Evolutionary conservation across 2,888 invertebrate species (phyloP), one percentile per base, ranked within the genome.

Genomic region (Megalurothrips usitatus): DNA sequence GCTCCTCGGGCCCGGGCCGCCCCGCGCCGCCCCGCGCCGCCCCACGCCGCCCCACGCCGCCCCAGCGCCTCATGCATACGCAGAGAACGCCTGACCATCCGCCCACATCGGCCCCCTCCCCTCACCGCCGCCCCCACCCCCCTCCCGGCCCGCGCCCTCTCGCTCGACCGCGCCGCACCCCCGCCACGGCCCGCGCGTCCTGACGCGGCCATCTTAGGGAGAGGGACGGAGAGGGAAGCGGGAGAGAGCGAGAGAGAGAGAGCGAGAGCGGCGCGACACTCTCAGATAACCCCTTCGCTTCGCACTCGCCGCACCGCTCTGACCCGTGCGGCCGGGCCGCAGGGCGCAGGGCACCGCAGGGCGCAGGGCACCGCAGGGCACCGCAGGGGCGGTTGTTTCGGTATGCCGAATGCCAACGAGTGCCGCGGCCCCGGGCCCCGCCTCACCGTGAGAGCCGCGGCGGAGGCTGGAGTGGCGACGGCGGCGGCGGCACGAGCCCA

Each of bases 1-100:
- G 58, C 17, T 17, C 58, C 52, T 19, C 52, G 19, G 52, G 14
- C 52, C 58, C 6, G 58, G 14, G 19, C 58, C 34, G 34, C 34
- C 52, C 58, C 6, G 11, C 58, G 19, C 58, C 17, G 58, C 14
- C 58, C 58, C 58, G 58, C 58, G 14, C 68, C 34, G 34, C 34
- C 52, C 58, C 6, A 6, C 58, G 19, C 58, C 17, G 58, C 14
- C 58, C 58, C 58, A 17, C 58, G 14, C 68, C 0, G 11, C 68
- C 68, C 68, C 23, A 6, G 11, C 23, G 23, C 68, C 68, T 75
- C 68, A 75, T 75, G 68, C 68, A 75, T 75, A 75, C 68, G 68
- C 68, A 75, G 68, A 75, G 68, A 75, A 26, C 68, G 68, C 68
- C 68, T 75, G 68, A 26, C 68, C 68, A 26, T 75, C 68, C 68